Percentiles rank a stretch among this genome's conserved stretches.
Conservation (phyloP, 2,113 vertebrate genomes). For the Nicator chloris region DNA sequence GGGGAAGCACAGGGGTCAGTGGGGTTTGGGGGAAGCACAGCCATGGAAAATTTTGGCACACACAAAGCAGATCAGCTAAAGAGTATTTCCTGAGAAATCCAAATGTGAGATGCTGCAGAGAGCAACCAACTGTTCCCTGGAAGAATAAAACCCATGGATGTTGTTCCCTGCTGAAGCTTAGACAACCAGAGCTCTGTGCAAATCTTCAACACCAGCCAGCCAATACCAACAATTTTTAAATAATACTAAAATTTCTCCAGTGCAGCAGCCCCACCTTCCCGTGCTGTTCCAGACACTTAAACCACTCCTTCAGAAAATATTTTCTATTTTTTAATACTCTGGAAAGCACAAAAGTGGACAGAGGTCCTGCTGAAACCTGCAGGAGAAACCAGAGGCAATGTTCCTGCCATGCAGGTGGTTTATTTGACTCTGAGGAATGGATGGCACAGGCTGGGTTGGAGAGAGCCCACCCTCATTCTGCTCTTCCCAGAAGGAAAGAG, state of each 20-base stretch:
- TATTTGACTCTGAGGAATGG: background rate
- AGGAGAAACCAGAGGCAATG: background rate
- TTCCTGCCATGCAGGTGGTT: background rate
- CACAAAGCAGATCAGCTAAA: background rate
- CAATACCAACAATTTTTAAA: background rate
- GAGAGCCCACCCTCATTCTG: background rate
- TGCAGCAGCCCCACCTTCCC: background rate
- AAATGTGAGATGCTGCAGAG: background rate
- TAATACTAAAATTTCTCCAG: background rate
- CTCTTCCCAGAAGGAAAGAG: background rate
- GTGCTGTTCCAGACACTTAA: background rate
- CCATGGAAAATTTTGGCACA: background rate
- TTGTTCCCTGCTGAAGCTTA: rapidly evolving
- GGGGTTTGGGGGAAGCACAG: too few relatives aligned
- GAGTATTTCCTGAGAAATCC: background rate
- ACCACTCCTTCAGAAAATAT: background rate
- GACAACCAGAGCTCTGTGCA: background rate
- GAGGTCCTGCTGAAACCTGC: background rate
- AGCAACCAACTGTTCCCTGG: background rate
- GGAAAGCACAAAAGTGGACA: background rate
- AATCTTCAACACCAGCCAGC: background rate
- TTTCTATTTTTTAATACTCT: background rate
- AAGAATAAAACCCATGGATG: background rate
- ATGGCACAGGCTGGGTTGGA: background rate
- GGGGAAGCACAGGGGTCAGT: background rate